phyloP scores from a whole-genome alignment of 2,888 invertebrate species.

The Trissolcus japonicus region DNA sequence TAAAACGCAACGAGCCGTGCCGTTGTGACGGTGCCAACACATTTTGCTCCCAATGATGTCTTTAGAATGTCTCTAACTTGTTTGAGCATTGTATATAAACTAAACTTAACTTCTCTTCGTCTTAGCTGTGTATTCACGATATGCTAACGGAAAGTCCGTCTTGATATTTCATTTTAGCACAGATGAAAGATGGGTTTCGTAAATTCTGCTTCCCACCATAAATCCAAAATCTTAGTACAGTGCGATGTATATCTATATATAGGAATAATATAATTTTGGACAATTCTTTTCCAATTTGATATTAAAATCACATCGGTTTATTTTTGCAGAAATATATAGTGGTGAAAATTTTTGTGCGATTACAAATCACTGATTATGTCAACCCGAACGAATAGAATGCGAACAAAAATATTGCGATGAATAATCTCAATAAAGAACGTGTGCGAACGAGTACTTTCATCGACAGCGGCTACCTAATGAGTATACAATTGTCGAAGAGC shows the following conservation, averaged over 20 bases:
- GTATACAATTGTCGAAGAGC: no score
- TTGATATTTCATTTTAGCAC: conserved; percentile 29
- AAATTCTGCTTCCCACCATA: no score
- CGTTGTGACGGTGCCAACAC: conserved; percentile 39
- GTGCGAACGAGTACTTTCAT: no score
- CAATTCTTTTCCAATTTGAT: background rate
- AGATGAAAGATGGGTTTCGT: no score
- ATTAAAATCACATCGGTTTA: background rate
- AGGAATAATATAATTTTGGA: background rate
- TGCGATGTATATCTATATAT: no score
- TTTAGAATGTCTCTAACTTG: conserved; percentile 52
- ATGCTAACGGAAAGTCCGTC: conserved; percentile 36
- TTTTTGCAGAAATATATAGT: background rate
- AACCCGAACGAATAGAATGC: conserved; percentile 7
- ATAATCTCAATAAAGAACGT: conserved; percentile 33
- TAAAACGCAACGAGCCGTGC: conserved; percentile 58
- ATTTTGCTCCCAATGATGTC: conserved; percentile 52
- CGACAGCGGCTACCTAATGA: no score
- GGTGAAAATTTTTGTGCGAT: background rate
- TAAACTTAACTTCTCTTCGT: conserved; percentile 45
- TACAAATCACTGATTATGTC: background rate
- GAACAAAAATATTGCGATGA: conserved; percentile 36
- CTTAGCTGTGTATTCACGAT: conserved; percentile 24
- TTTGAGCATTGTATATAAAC: conserved; percentile 52
- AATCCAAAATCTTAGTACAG: no score